Evolutionary conservation across 2,888 invertebrate genomes (phyloP).

Genomic region (Andrena bucephala): DNA sequence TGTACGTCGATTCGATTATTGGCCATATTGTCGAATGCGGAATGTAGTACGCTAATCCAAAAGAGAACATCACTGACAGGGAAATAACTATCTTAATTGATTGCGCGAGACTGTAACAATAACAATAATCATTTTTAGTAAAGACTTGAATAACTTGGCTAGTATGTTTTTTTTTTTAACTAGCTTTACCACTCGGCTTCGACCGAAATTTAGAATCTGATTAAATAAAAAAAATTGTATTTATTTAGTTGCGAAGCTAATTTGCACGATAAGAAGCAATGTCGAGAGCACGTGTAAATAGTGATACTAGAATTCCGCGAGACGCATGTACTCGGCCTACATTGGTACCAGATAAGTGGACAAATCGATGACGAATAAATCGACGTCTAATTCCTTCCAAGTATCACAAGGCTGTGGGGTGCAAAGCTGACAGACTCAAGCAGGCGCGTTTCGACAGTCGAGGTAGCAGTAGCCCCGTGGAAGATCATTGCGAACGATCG

Average conservation of each 20-base stretch:
- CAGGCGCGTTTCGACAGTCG: not conserved
- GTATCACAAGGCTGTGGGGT: not conserved
- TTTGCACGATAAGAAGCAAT: conserved; percentile 43
- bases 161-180: too few relatives aligned
- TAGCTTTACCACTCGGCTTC: too few relatives aligned
- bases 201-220: too few relatives aligned
- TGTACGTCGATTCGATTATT: conserved; percentile 80
- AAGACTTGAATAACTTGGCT: not conserved
- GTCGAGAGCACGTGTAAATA: conserved; percentile 39
- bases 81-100: conserved; percentile 87
- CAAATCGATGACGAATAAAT: conserved; percentile 9
- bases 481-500: too few relatives aligned
- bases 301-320: conserved; percentile 27
- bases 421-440: not conserved
- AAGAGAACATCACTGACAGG: conserved; percentile 87
- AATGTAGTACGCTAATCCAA: conserved; percentile 89
- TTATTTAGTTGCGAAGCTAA: conserved; percentile 4
- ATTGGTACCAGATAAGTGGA: conserved; percentile 17
- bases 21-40: conserved; percentile 88
- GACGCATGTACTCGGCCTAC: conserved; percentile 14
- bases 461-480: not conserved
- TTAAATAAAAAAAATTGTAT: too few relatives aligned
- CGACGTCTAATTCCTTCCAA: not conserved
- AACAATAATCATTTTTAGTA: conserved; percentile 1
- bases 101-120: conserved; percentile 82